phyloP scores from a whole-genome alignment of 2,888 invertebrate species.

The Synanthedon tipuliformis region DNA sequence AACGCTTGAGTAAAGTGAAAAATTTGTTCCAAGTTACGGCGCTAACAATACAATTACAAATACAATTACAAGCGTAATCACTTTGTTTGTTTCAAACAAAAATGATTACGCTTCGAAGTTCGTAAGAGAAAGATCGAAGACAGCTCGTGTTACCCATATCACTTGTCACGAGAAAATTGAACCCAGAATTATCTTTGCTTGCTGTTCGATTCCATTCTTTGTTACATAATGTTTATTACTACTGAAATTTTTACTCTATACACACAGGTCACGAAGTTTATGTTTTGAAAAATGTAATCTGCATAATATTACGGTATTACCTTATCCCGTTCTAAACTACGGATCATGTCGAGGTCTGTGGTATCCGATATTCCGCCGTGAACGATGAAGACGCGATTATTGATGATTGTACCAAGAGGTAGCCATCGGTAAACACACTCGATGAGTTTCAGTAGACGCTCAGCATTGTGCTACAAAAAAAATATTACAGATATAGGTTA shows the following conservation, averaged over 20 bases:
- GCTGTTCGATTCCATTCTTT: no score
- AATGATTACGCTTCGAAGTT: background rate
- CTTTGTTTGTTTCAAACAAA: no score
- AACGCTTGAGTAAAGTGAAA: no score
- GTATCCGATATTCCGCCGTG: conserved; percentile 94
- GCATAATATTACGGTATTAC: conserved; percentile 43
- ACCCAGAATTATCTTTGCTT: background rate
- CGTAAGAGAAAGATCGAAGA: background rate
- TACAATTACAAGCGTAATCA: no score
- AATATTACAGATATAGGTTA: no score
- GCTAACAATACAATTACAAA: no score
- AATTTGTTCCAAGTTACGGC: no score
- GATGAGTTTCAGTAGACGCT: conserved; percentile 82
- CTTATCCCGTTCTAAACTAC: conserved; percentile 86
- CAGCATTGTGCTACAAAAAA: conserved; percentile 75
- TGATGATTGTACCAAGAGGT: conserved; percentile 90
- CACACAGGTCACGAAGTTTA: background rate
- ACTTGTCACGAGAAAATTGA: background rate
- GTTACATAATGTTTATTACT: no score
- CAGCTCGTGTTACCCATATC: background rate
- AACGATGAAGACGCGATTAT: conserved; percentile 88
- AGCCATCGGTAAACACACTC: conserved; percentile 94
- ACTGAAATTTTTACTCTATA: no score
- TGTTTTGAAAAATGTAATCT: background rate
- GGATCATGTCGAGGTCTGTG: conserved; percentile 84